A percentile compares a stretch with the other conserved stretches of the same genome.
Evolutionary conservation across 2,888 invertebrate species (phyloP).

Genomic region (Cryptophagus acutangulus): DNA sequence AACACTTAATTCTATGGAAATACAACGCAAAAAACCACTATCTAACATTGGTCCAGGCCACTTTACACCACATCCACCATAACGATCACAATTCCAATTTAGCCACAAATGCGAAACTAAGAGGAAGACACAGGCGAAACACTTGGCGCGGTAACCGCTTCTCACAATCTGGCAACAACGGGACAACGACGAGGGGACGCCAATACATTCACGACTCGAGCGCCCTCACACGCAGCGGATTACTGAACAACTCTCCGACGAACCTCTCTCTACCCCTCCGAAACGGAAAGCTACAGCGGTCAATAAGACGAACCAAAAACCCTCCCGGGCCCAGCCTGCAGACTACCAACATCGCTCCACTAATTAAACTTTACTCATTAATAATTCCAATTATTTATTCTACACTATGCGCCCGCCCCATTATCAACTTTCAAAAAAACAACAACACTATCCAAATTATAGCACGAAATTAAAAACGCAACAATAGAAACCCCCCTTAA

Average conservation of each 20-base stretch:
- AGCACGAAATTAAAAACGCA: too few relatives aligned
- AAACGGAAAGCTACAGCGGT: constrained; percentile 37
- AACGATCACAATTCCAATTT: too few relatives aligned
- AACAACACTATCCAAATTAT: too few relatives aligned
- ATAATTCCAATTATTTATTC: constrained; percentile 24
- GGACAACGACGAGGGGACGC: constrained; percentile 41
- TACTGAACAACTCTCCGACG: constrained; percentile 25
- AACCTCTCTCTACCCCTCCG: constrained; percentile 38
- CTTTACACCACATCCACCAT: too few relatives aligned
- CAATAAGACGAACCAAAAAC: constrained; percentile 44
- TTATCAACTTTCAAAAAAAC: too few relatives aligned
- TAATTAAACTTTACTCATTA: constrained; percentile 35
- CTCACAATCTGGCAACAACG: constrained; percentile 50
- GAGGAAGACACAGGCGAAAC: constrained; percentile 19
- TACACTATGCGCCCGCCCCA: too few relatives aligned
- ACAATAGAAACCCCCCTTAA: too few relatives aligned
- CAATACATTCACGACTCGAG: constrained; percentile 42
- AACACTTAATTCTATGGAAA: constrained; percentile 22
- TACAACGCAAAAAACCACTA: too few relatives aligned
- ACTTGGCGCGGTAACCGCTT: constrained; percentile 38
- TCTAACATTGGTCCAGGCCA: too few relatives aligned
- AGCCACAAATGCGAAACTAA: constrained; percentile 2
- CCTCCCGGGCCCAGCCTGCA: constrained; percentile 27
- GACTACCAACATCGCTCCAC: constrained; percentile 13
- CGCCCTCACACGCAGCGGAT: constrained; percentile 47